Base-by-base conservation (phyloP, 2,113 vertebrate genomes). In the Corythoichthys haematopterus region DNA sequence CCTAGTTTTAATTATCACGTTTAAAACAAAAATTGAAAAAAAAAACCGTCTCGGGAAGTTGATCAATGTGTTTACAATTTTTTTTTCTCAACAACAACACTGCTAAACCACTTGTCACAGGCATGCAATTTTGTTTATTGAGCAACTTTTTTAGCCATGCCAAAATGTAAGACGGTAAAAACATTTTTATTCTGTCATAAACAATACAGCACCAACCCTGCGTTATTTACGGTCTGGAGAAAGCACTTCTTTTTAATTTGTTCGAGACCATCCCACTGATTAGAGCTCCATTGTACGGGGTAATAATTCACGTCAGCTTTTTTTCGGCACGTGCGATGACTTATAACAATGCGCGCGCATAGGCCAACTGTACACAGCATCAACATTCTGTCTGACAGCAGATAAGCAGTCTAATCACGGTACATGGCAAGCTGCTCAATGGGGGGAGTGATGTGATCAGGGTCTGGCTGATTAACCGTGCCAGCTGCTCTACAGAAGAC, bases 331-430 rank as follows among this genome's bases (percentile, higher is more conserved):
- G 47, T 55, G 40, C 28, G 38, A 38, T 45, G 51, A 57, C 51
- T 65, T 56, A 59, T 2, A 67, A 15, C 3, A 10, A 46, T 4
- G 36, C 64, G 36, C 57, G 56, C 36, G 9, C 40, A 55, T 57
- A 38, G 64, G 47, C 65, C 48, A 66, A 43, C 69, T 38, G 33
- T 52, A 64, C 73, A 70, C 20, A 16, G 35, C 61, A 48, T 61
- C 46, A 45, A 28, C 46, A 50, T 56, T 60, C 37, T 68, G 69
- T 59, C 76, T 69, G 60, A 36, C 67, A 52, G 60, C 79, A 80
- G 79, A 81, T 88, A 82, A 85, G 73, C 79, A 66, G 65, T 74
- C 69, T 81, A 82, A 86, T 87, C 83, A 84, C 53, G 63, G 72
- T 69, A 15, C 71, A 75, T 80, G 75, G 69, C 74, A 87, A 76